These are phyloP conservation scores for Thymelicus acteon DNA, from an alignment of 2,888 invertebrate genomes.

Conservation along the genomic window DNA sequence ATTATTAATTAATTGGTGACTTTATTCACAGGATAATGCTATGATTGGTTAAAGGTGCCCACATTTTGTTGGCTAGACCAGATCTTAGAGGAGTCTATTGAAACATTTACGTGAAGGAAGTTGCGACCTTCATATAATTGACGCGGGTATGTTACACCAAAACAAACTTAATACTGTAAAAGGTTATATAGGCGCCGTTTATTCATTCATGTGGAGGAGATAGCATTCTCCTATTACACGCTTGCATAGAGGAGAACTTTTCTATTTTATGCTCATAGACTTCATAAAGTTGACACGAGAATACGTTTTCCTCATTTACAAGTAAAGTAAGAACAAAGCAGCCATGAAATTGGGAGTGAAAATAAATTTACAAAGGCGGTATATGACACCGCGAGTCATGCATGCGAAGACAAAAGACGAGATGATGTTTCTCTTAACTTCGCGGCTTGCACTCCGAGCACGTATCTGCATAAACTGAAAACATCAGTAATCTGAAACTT, in stretches of 20 bases:
- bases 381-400: conserved; percentile 30
- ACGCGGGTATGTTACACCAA: too few species aligned
- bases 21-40: too few species aligned
- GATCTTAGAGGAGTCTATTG: too few species aligned
- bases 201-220: conserved; percentile 1
- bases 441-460: conserved; percentile 43
- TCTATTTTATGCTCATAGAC: conserved; percentile 10
- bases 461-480: conserved; percentile 49
- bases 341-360: conserved; percentile 33
- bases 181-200: background rate
- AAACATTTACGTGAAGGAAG: too few species aligned
- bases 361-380: conserved; percentile 41
- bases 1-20: too few species aligned
- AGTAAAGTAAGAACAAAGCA: conserved; percentile 15
- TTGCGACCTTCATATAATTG: too few species aligned
- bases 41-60: too few species aligned
- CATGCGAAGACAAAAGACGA: conserved; percentile 36
- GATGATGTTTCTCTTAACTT: conserved; percentile 44
- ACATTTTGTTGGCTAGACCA: too few species aligned
- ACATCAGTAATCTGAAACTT: conserved; percentile 48
- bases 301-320: conserved; percentile 18
- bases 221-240: conserved; percentile 3
- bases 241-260: conserved; percentile 9
- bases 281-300: conserved; percentile 15
- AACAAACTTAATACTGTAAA: too few species aligned